Evolutionary conservation across 2,113 vertebrate genomes (phyloP), one percentile per base, ranked within the genome.

Genomic region (Otus sunia): DNA sequence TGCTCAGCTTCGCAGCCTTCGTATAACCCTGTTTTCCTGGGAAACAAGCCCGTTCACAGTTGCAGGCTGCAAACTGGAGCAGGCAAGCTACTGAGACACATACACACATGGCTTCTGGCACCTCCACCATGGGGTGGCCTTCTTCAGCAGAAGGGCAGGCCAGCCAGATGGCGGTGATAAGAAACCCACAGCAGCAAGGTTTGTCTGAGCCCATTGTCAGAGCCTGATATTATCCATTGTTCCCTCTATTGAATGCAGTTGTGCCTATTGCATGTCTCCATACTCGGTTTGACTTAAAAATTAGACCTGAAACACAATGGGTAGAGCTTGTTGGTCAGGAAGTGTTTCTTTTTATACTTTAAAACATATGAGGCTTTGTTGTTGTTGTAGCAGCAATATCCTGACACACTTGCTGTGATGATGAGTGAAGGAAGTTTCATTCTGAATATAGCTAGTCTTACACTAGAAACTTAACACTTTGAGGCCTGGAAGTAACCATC

Each of bases 281-380:
- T n/a, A 23, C 34, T 64, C 10, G 1, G 19, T 50, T 36, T 15
- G 26, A 78, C 81, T 91, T 75, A 50, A 94, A 92, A 91, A 14
- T 26, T 45, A 49, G 64, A 53, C 39, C n/a, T 7, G 23, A 45
- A 36, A 58, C 69, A 95, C 94, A 94, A 91, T 73, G 58, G 60
- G 36, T 16, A 62, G n/a, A 64, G 30, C 18, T 50, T 37, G 79
- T 41, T 67, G 37, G 78, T 92, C 41, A 62, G 95, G 92, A 96
- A 95, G 34, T 80, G 59, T 90, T 95, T 95, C 88, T 96, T 96
- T 94, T 93, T 67, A 22, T 80, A 47, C 72, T 58, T 53, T 39
- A 52, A 78, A 89, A 76, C 37, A 32, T 25, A 39, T 14, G 37
- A 94, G n/a, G 45, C 63, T 92, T 68, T 92, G 85, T 45, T 67